Base-by-base conservation (phyloP, 2,888 invertebrate species). In the Spisula solida region DNA sequence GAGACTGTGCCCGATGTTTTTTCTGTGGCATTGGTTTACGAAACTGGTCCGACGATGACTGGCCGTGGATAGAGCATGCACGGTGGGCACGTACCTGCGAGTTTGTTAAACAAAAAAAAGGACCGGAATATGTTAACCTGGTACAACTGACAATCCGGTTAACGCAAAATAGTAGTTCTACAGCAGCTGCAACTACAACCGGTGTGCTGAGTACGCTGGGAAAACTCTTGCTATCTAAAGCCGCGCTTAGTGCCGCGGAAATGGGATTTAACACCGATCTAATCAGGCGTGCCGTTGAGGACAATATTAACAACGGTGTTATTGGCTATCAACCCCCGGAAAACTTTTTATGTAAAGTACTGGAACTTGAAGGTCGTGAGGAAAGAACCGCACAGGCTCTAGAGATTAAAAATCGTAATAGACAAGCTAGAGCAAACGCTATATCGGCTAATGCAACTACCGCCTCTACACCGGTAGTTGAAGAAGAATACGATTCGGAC, bases 1-100 rank as follows among this genome's bases (percentile, higher is more conserved):
- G 91, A 51, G 95, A 95, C 90, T 94, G 93, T 88, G 98, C 99
- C 0, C 97, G 98, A 88, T 99, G 99, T 96, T 99, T 98, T 96
- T 98, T 98, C 95, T 99, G 99, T 96, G 99, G 98, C 93, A 98
- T 99, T 80, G 99, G 99, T 92, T 48, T 89, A 6, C 84, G 89
- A n/a, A 87, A 87, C 51, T 89, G 89, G 89, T 81, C 83, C 0
- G 66, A 84, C 29, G 89, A 89, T 20, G 87, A 89, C 34, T n/a
- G 87, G 31, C 78, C 81, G 16, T 89, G 87, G 87, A 48, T 89
- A 18, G 89, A 89, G 79, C 89, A 89, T 85, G 89, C 89, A 0
- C 70, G 89, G 0, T 89, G 89, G 89, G 75, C 87, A 5, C 47
- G 56, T 25, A 82, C 81, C 51, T 89, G 89, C 70, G 85, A 60